Conservation (phyloP, 2,797 vertebrate species). For the Oreochromis grahami region DNA sequence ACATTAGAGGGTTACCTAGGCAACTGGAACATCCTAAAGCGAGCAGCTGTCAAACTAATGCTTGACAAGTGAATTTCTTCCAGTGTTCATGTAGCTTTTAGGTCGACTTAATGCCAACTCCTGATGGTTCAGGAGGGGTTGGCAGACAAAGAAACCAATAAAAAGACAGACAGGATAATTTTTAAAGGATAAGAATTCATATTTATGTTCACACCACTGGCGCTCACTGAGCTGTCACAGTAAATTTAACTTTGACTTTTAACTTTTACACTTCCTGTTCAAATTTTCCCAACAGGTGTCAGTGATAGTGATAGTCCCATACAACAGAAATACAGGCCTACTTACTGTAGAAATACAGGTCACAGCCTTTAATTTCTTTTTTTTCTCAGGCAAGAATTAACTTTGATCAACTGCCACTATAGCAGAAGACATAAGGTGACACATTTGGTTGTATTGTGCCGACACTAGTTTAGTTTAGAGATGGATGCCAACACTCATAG, state of each 20-base stretch:
- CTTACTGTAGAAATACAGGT: background rate
- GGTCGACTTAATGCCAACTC: fast-evolving
- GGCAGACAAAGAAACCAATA: background rate
- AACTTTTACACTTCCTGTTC: background rate
- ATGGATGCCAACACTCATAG: background rate
- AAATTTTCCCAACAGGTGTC: background rate
- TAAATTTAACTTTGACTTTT: background rate
- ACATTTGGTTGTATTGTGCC: background rate
- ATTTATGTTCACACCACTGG: background rate
- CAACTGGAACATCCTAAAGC: background rate
- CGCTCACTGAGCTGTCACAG: background rate
- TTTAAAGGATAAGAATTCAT: background rate
- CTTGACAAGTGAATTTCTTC: background rate
- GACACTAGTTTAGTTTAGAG: background rate
- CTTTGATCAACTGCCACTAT: background rate
- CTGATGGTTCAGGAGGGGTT: background rate
- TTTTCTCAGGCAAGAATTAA: fast-evolving
- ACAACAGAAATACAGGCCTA: background rate
- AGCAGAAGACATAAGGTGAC: background rate
- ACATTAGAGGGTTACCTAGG: background rate
- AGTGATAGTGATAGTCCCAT: background rate
- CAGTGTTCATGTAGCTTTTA: background rate
- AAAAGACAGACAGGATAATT: background rate
- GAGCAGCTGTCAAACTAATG: background rate
- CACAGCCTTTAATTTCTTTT: background rate